Evolutionary conservation across 2,113 vertebrate genomes (phyloP).

Genomic region (Solenodon paradoxus): DNA sequence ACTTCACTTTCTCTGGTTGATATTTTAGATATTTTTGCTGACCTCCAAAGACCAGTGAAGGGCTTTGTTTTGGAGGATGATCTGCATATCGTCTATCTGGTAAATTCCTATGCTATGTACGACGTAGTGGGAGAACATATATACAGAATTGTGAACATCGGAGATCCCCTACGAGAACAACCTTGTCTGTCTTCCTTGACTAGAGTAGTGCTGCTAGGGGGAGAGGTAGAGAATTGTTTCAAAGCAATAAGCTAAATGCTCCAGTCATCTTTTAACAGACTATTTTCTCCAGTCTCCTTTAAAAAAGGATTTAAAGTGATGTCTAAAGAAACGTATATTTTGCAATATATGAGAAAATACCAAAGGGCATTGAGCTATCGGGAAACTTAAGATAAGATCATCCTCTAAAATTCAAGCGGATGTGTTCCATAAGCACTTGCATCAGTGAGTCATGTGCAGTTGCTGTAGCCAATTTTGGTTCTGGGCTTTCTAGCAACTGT

Average conservation of each 20-base stretch:
- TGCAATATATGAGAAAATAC: neutral
- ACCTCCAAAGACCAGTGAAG: slow-evolving; percentile 98
- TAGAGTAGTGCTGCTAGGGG: neutral
- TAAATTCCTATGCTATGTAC: slow-evolving; percentile 78
- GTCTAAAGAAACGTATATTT: neutral
- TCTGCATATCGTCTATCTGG: slow-evolving; percentile 96
- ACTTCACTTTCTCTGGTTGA: slow-evolving; percentile 93
- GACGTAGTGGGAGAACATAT: too few species aligned
- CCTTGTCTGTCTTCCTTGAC: neutral
- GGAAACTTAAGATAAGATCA: neutral
- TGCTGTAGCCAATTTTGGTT: neutral
- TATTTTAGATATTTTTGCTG: slow-evolving; percentile 96
- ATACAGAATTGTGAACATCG: neutral
- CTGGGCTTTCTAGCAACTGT: neutral
- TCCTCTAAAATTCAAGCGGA: neutral
- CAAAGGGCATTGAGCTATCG: neutral
- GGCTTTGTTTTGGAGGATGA: slow-evolving; percentile 98
- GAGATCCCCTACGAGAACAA: neutral
- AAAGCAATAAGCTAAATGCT: neutral
- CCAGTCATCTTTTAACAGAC: neutral
- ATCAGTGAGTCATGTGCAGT: neutral
- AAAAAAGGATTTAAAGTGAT: neutral
- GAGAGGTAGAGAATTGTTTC: neutral
- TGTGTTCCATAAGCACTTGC: neutral
- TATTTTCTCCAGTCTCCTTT: slow-evolving; percentile 6